phyloP scores from a whole-genome alignment of 92 coral and sea anemone genomes.

The Virgularia gustaviana region DNA sequence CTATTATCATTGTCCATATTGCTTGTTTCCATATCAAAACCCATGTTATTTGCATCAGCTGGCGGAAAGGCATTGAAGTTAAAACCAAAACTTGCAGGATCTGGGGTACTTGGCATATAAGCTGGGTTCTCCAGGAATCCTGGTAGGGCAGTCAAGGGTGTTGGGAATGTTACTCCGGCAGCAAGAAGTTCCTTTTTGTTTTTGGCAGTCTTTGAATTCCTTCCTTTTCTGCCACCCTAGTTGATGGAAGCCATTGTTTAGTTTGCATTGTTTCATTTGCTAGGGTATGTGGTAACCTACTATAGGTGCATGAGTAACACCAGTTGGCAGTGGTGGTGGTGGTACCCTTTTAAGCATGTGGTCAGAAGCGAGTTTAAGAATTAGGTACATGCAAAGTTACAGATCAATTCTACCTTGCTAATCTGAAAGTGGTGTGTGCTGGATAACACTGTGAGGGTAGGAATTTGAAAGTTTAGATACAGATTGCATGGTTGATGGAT shows the following conservation, averaged over 20 bases:
- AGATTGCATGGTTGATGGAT: not conserved
- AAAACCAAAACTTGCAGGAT: constrained; percentile 52
- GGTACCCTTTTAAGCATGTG: no score
- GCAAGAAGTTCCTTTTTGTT: constrained; percentile 80
- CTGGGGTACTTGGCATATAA: constrained; percentile 88
- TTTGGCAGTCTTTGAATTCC: constrained; percentile 18
- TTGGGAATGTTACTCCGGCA: constrained; percentile 85
- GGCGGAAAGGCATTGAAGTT: constrained; percentile 12
- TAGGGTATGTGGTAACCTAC: no score
- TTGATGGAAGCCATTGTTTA: no score
- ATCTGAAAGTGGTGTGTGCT: constrained; percentile 3
- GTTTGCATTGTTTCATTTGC: no score
- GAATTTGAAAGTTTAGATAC: constrained; percentile 2
- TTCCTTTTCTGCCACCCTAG: constrained; percentile 45
- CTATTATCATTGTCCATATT: constrained; percentile 57
- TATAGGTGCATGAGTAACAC: no score
- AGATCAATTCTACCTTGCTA: constrained; percentile 17
- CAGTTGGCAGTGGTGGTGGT: no score
- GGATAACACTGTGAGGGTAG: constrained; percentile 1
- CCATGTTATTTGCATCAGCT: constrained; percentile 33
- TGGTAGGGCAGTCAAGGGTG: constrained; percentile 60
- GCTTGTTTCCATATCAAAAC: constrained; percentile 56
- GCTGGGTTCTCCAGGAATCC: constrained; percentile 74
- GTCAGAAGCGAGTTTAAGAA: no score
- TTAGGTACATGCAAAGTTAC: no score